Conservation (phyloP, 2,888 invertebrate species). For the Odontothrips loti region DNA sequence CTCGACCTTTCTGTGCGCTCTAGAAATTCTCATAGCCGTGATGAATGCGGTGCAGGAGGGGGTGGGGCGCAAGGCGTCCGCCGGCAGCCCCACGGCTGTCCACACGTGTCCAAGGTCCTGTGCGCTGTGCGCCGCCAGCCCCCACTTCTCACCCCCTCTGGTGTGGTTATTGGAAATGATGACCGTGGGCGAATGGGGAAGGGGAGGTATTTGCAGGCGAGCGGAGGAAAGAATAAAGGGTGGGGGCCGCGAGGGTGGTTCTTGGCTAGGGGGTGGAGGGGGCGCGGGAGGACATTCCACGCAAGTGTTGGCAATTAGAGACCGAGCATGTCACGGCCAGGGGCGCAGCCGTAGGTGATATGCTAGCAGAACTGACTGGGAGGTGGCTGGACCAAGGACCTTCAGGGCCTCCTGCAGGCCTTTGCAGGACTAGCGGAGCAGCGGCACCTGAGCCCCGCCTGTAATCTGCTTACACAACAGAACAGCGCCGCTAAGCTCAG, state of each 20-base stretch:
- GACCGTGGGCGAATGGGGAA: background rate
- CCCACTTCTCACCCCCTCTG: background rate
- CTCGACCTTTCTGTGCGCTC: no score
- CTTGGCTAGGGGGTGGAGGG: background rate
- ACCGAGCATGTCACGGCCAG: background rate
- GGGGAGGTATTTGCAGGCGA: background rate
- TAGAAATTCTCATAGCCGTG: no score
- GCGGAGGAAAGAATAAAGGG: no score
- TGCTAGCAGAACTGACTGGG: no score
- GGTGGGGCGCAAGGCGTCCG: background rate
- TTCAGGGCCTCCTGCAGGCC: no score
- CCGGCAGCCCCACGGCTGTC: background rate
- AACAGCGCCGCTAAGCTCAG: background rate
- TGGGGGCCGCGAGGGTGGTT: no score
- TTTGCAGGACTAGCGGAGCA: background rate
- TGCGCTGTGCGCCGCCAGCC: no score
- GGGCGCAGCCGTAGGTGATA: no score
- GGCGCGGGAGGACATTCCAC: background rate
- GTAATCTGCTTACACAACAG: slow-evolving; percentile 24
- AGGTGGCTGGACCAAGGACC: no score
- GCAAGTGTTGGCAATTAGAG: slow-evolving; percentile 5
- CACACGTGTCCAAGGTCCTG: background rate
- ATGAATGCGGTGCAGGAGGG: background rate
- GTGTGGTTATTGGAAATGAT: background rate
- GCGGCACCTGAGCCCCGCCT: slow-evolving; percentile 9